Base-by-base conservation (phyloP, 2,888 invertebrate species). In the Drosophila fulvimacula region DNA sequence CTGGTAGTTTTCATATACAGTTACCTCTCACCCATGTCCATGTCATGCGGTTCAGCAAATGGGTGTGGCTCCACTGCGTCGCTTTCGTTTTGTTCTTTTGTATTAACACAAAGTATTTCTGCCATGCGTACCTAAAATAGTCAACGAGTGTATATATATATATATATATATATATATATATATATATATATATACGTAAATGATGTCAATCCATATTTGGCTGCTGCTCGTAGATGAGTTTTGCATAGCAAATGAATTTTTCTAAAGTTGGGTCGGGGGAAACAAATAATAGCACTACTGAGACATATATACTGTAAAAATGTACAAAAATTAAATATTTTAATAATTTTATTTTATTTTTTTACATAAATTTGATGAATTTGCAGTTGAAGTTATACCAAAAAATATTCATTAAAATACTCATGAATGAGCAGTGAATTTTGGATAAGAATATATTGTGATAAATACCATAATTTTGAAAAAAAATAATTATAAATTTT, bases 1-100 rank as follows among this genome's bases (percentile, higher is more conserved):
- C 70, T 71, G 70, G 74, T 30, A 48, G 70, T 83, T 75, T 83
- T 74, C 86, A 48, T 85, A 81, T 73, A 58, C 56, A 58, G 72
- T 86, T 82, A 76, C 72, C 70, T 81, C 81, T 69, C 80, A 69
- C 72, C 72, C 80, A 38, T 59, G 38, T 36, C 72, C 80, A 38
- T 59, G 38, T 36, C 56, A 58, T 55, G 17, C 34, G 32, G 42
- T n/a, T n/a, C 48, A 19, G 10, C 9, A 7, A 39, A 59, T 61
- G 71, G 76, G 55, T 71, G 72, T 62, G 76, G 76, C 66, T 57
- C 59, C 34, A 32, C 36, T 30, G 46, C 30, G n/a, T 58, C 44
- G 34, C 13, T 64, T 52, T 55, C 48, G 55, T 15, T 52, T 39
- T 53, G 59, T 66, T 58, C 44, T 71, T 59, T 39, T 10, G 39